These are phyloP conservation scores for Picus viridis DNA, from an alignment of 2,797 vertebrate species.

Conservation along the genomic window DNA sequence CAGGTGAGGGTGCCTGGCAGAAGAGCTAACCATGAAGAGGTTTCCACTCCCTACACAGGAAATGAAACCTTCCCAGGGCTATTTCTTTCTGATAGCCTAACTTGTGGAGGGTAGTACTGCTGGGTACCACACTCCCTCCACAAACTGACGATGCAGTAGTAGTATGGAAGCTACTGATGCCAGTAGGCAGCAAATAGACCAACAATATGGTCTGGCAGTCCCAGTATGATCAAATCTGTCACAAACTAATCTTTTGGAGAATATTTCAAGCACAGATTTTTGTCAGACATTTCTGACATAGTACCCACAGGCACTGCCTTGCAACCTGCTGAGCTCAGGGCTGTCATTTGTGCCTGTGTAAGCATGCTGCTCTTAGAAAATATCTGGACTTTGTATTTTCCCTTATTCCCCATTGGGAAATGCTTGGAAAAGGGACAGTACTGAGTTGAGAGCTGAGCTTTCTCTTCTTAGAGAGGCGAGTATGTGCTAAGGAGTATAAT, in stretches of 20 bases:
- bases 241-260: not conserved
- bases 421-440: not conserved
- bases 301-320: not conserved
- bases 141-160: rapidly evolving
- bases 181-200: not conserved
- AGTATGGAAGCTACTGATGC: rapidly evolving
- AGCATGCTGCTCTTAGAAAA: not conserved
- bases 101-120: rapidly evolving
- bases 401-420: not conserved
- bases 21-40: not conserved
- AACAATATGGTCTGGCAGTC: rapidly evolving
- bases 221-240: not conserved
- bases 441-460: not conserved
- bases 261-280: not conserved
- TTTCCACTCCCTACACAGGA: not conserved
- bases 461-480: not conserved
- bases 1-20: not conserved
- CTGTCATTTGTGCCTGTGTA: not conserved
- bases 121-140: not conserved
- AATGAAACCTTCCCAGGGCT: rapidly evolving
- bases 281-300: not conserved
- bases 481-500: not conserved
- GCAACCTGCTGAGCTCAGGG: rapidly evolving
- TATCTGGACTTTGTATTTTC: not conserved
- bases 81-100: not conserved